Conservation (phyloP, 2,797 vertebrate genomes). For the Picus viridis region DNA sequence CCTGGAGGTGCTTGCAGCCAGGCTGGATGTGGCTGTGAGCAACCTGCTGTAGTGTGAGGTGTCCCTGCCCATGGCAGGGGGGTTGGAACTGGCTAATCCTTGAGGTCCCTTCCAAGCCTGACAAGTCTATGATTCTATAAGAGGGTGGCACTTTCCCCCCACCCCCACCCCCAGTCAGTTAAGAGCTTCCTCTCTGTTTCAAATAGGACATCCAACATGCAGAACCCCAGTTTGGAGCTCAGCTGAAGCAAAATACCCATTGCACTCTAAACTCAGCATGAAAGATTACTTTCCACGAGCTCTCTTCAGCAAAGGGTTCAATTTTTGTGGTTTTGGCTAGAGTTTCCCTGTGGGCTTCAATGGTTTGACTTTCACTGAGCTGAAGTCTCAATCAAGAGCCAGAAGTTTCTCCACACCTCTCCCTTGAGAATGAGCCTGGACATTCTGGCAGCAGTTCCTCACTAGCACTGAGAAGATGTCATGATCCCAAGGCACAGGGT, state of each 20-base stretch:
- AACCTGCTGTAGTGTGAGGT: no score
- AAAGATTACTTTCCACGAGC: conserved; percentile 38
- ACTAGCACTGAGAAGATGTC: conserved; percentile 47
- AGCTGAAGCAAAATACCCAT: conserved; percentile 34
- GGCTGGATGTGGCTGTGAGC: no score
- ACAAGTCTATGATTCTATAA: not conserved
- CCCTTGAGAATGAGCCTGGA: conserved; percentile 47
- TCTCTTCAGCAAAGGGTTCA: conserved; percentile 13
- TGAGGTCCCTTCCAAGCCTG: no score
- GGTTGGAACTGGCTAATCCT: no score
- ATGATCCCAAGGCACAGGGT: conserved; percentile 22
- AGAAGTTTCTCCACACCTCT: conserved; percentile 59
- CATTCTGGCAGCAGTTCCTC: conserved; percentile 48
- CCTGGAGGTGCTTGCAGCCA: no score
- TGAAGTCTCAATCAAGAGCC: conserved; percentile 59
- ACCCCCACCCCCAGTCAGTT: not conserved
- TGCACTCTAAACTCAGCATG: conserved; percentile 10
- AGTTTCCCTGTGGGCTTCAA: conserved; percentile 45
- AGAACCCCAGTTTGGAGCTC: not conserved
- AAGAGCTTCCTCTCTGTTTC: not conserved
- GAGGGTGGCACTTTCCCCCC: not conserved
- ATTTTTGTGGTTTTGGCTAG: conserved; percentile 60
- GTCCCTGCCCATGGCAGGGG: no score
- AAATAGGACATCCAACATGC: not conserved
- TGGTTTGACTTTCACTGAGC: conserved; percentile 59